Base-by-base conservation (phyloP, 2,888 invertebrate genomes). In the Drosophila bunnanda region DNA sequence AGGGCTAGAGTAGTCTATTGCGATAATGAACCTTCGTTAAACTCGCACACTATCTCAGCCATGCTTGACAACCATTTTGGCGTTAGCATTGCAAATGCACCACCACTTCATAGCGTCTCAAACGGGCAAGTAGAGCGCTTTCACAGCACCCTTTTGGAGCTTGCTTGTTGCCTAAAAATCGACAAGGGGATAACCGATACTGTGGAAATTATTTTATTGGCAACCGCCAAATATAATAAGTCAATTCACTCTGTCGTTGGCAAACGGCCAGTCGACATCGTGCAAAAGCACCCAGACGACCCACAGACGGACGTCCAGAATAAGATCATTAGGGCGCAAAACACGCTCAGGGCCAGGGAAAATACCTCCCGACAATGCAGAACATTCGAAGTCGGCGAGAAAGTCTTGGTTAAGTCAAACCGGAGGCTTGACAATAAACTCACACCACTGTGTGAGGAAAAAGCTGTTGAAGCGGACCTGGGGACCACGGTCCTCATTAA, bases 131-230 rank as follows among this genome's bases (percentile, higher is more conserved):
- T 34, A 13, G 34, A 34, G 34, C 34, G 34, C 34, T 34, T 34
- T 34, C 34, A 34, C 4, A 34, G 34, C 34, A 34, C 28, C 38
- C 48, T 48, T 7, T 36, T 39, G 38, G 59, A 50, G 41, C 28
- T 36, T 30, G 48, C 36, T 20, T 39, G 48, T 15, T 38, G 50
- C 17, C 17, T 34, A 25, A 34, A 34, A 48, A 48, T 30, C 30
- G 28, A 48, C 48, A 48, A 48, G 28, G 44, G 22, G 44, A 25
- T 46, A 25, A 46, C 44, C 5, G 44, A 46, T 10, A 46, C 57
- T 36, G 46, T 57, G 30, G 32, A 57, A 34, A 10, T 34, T n/a
- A 44, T 57, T 34, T 9, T 46, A 6, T n/a, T 22, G 13, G 46
- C 43, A 46, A 34, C 34, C 34, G 34, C 34, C 13, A 34, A 34